Percentiles rank a stretch among this genome's conserved stretches.
Evolutionary conservation across 2,113 vertebrate species (phyloP).

Genomic region (Probosciger aterrimus): DNA sequence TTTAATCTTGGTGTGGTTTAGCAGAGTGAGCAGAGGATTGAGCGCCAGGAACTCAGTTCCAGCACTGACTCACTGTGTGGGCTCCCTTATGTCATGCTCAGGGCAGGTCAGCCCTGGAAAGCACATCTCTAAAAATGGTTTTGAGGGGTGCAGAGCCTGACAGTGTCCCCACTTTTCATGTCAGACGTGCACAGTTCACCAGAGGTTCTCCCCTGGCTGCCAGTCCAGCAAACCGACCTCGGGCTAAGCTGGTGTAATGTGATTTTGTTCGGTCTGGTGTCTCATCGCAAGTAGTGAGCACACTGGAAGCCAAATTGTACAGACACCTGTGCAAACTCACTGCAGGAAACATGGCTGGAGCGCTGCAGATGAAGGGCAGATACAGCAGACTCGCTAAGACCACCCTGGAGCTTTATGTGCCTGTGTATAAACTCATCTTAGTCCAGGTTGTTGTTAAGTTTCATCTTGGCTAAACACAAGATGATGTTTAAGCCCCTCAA

Average conservation of each 20-base stretch:
- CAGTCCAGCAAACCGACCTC: not conserved
- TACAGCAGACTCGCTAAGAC: not conserved
- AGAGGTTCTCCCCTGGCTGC: not conserved
- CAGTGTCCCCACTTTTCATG: not conserved
- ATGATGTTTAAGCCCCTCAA: not conserved
- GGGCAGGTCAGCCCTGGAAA: slow-evolving; percentile 41
- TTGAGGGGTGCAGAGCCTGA: not conserved
- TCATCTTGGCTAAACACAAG: not conserved
- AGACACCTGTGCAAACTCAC: slow-evolving; percentile 52
- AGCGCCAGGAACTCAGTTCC: not conserved
- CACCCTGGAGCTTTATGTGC: slow-evolving; percentile 22
- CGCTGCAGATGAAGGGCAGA: not conserved
- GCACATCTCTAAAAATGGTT: not conserved
- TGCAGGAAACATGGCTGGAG: not conserved
- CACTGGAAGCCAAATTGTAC: not conserved
- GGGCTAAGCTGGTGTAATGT: not conserved
- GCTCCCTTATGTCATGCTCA: slow-evolving; percentile 25
- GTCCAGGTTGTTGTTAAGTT: not conserved
- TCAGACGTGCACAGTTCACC: not conserved
- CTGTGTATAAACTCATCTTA: not conserved
- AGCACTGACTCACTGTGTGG: slow-evolving; percentile 49
- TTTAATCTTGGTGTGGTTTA: slow-evolving; percentile 59
- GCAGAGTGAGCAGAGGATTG: not conserved
- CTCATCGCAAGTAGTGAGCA: not conserved
- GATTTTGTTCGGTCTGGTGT: not conserved